These are phyloP conservation scores for Drosophila paucipuncta DNA, from an alignment of 2,888 invertebrate genomes.

Conservation along the genomic window DNA sequence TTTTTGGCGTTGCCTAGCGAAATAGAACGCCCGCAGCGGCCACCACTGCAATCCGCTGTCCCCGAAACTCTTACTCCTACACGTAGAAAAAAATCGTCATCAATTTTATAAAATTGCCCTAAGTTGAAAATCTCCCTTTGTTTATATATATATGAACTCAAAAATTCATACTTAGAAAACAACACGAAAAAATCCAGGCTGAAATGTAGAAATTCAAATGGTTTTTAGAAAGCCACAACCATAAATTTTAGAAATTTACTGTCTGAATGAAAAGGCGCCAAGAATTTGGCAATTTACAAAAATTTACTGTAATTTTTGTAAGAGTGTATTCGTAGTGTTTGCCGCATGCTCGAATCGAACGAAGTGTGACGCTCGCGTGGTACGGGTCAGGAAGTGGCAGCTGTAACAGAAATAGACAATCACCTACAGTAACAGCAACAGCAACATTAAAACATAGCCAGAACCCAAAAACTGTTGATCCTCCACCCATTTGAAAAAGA, in stretches of 20 bases:
- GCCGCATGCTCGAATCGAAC: slow-evolving; percentile 50
- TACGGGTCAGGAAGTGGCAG: slow-evolving; percentile 76
- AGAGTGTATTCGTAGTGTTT: neutral
- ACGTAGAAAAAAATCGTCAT: neutral
- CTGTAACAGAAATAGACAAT: slow-evolving; percentile 68
- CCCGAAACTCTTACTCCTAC: slow-evolving; percentile 1
- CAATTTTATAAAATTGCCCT: neutral
- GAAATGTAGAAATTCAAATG: neutral
- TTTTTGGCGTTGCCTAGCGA: slow-evolving; percentile 73
- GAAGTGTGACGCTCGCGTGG: slow-evolving; percentile 78
- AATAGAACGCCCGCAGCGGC: slow-evolving; percentile 51
- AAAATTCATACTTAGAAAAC: too few species aligned
- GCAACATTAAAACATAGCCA: slow-evolving; percentile 10
- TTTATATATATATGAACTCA: too few species aligned
- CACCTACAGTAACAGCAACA: slow-evolving; percentile 11
- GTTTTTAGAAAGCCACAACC: neutral
- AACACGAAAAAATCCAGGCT: neutral
- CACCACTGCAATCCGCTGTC: slow-evolving; percentile 7
- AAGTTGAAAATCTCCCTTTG: too few species aligned
- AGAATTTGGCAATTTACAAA: neutral
- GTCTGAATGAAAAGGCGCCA: neutral
- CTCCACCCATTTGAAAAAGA: slow-evolving; percentile 58
- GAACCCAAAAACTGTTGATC: slow-evolving; percentile 73
- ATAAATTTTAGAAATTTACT: neutral
- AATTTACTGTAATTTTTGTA: neutral